Conservation (phyloP, 2,888 invertebrate species). For the Heteropelma amictum region DNA sequence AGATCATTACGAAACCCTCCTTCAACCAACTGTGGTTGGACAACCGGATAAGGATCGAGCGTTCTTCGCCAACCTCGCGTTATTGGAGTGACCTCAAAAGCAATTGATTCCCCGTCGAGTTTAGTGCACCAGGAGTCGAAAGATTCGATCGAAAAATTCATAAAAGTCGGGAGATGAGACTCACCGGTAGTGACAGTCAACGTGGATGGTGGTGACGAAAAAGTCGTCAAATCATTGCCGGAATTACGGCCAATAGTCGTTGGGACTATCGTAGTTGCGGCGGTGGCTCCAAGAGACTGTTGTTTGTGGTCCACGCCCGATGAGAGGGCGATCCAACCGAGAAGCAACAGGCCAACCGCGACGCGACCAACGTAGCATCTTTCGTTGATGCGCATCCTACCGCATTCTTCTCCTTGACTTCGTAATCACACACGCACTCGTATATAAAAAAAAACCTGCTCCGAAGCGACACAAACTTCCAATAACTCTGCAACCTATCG, state of each 20-base stretch:
- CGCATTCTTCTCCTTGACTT: constrained; percentile 66
- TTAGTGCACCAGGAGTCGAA: too few relatives aligned
- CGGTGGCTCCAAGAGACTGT: constrained; percentile 28
- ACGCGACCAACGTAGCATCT: constrained; percentile 66
- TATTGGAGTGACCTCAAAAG: too few relatives aligned
- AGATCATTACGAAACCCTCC: too few relatives aligned
- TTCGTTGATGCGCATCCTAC: constrained; percentile 71
- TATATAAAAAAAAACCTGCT: not conserved
- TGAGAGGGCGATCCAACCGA: constrained; percentile 59
- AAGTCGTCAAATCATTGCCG: not conserved
- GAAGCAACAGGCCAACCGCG: constrained; percentile 65
- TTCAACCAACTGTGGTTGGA: too few relatives aligned
- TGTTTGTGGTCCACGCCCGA: constrained; percentile 54
- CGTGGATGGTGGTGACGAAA: too few relatives aligned
- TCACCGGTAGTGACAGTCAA: constrained; percentile 17
- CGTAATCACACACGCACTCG: constrained; percentile 25
- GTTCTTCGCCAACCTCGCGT: too few relatives aligned
- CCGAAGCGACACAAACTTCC: not conserved
- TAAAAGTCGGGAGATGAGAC: not conserved
- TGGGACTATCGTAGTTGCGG: constrained; percentile 4
- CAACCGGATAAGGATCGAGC: too few relatives aligned
- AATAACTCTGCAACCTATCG: too few relatives aligned
- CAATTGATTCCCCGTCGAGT: too few relatives aligned
- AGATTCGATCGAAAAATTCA: not conserved
- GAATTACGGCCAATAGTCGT: not conserved